Evolutionary conservation across 2,888 invertebrate species (phyloP).

Genomic region (Idaea biselata): DNA sequence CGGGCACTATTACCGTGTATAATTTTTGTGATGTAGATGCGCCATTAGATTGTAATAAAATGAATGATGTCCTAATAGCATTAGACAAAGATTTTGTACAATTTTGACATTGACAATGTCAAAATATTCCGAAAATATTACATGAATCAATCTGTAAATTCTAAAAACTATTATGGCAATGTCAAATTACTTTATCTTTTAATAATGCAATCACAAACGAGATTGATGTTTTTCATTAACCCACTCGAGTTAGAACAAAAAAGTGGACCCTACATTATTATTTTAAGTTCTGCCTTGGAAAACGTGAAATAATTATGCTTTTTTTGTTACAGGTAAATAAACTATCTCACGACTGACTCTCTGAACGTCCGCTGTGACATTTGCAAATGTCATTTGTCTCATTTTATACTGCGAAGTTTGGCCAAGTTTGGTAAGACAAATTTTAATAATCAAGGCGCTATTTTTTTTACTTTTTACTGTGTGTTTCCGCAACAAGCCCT

Average conservation of each 20-base stretch:
- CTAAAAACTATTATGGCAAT: no score
- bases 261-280: background rate
- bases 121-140: no score
- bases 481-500: no score
- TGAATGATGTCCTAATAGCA: no score
- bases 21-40: no score
- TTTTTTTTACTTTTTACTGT: no score
- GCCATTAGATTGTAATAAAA: no score
- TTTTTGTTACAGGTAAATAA: slow-evolving; percentile 18
- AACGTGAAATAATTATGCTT: slow-evolving; percentile 1
- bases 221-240: background rate
- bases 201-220: background rate
- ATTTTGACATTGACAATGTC: no score
- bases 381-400: slow-evolving; percentile 8
- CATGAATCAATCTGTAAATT: no score
- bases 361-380: slow-evolving; percentile 2
- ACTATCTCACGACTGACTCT: background rate
- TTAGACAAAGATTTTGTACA: no score
- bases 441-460: slow-evolving; percentile 7
- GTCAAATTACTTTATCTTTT: no score
- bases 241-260: background rate
- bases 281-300: background rate
- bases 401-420: background rate
- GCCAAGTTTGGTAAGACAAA: background rate
- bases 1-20: no score